Percentiles rank a stretch among this genome's conserved stretches.
These are phyloP conservation scores for Rhombomys opimus DNA, from an alignment of 2,113 vertebrate species.

Conservation along the genomic window DNA sequence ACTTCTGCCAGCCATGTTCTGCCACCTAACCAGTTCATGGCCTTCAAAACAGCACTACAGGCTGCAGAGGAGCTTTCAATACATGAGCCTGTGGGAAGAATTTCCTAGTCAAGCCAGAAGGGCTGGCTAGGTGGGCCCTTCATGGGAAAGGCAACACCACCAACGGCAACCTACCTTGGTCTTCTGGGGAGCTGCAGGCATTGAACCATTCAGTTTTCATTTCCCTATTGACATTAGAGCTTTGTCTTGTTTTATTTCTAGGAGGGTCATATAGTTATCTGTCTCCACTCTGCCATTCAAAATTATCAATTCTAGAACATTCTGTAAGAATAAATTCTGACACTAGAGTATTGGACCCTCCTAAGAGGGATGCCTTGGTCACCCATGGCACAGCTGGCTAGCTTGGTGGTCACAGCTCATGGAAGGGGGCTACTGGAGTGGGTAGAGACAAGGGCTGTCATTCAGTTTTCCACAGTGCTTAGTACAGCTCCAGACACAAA, in stretches of 20 bases:
- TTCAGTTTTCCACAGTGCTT: accelerated
- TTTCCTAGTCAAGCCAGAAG: not conserved
- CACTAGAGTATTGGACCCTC: not conserved
- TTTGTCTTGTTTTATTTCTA: not conserved
- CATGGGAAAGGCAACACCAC: not conserved
- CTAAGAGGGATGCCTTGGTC: not conserved
- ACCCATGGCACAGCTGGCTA: not conserved
- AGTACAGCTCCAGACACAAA: not conserved
- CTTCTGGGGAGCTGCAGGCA: not conserved
- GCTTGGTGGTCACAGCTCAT: not conserved
- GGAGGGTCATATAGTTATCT: not conserved
- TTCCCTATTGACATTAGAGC: not conserved
- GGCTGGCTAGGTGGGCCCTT: not conserved
- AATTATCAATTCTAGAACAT: not conserved
- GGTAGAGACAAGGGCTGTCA: not conserved
- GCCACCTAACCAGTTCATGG: not conserved
- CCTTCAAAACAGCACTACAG: not conserved
- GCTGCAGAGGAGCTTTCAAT: not conserved
- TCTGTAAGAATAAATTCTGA: not conserved
- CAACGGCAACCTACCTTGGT: not conserved
- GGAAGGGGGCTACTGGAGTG: not conserved
- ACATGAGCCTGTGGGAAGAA: not conserved
- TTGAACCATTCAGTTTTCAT: not conserved
- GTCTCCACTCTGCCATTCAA: not conserved
- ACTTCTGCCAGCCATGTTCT: not conserved